A percentile compares a stretch with the other conserved stretches of the same genome.
phyloP scores from a whole-genome alignment of 2,888 invertebrate genomes.

The Marasmarcha lunaedactyla region DNA sequence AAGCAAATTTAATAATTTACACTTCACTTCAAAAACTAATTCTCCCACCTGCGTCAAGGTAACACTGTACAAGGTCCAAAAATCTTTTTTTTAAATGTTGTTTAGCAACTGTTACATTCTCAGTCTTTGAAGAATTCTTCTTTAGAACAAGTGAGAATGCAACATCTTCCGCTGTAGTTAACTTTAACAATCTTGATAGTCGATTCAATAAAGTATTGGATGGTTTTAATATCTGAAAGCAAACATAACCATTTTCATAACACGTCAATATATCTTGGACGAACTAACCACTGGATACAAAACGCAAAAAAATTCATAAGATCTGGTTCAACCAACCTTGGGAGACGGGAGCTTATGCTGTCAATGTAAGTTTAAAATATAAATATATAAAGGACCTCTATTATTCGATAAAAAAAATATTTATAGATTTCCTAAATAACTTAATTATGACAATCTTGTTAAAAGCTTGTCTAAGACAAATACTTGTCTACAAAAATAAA shows the following conservation, averaged over 20 bases:
- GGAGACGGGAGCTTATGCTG: too few species aligned
- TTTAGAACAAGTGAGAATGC: conserved; percentile 88
- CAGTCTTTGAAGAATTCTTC: conserved; percentile 81
- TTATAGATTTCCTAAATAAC: too few species aligned
- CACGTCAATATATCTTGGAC: neutral
- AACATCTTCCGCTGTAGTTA: conserved; percentile 91
- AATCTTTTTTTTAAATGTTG: conserved; percentile 86
- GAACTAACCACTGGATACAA: neutral
- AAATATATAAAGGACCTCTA: too few species aligned
- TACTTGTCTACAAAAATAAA: too few species aligned
- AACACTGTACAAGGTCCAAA: conserved; percentile 87
- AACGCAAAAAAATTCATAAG: neutral
- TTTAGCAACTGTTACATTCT: conserved; percentile 79
- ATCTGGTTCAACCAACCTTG: too few species aligned
- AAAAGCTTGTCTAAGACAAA: too few species aligned
- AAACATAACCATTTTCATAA: conserved; percentile 14
- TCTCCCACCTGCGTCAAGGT: conserved; percentile 80
- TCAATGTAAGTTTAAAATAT: too few species aligned
- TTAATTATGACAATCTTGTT: too few species aligned
- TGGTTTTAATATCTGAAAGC: conserved; percentile 80
- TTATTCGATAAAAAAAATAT: too few species aligned
- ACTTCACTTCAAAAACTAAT: conserved; percentile 2
- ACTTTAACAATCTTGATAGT: conserved; percentile 86
- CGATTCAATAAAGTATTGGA: conserved; percentile 84
- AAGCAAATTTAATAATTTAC: neutral